Evolutionary conservation across 2,888 invertebrate species (phyloP).

Genomic region (Stictocephala bisonia): DNA sequence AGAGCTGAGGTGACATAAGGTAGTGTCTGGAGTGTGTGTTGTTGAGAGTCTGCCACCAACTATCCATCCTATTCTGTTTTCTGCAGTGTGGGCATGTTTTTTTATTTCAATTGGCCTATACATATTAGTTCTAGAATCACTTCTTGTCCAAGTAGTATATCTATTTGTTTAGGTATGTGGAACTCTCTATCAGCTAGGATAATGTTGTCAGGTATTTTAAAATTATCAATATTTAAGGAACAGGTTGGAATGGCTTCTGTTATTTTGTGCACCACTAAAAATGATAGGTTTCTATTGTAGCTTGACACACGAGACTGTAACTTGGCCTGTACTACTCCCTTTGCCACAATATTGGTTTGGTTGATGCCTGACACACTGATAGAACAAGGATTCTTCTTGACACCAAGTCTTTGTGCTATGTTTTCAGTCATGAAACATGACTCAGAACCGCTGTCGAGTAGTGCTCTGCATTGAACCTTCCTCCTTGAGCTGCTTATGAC

Average conservation of each 20-base stretch:
- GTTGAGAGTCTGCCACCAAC: constrained; percentile 36
- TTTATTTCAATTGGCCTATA: constrained; percentile 34
- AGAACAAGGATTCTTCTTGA: constrained; percentile 30
- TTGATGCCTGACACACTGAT: constrained; percentile 47
- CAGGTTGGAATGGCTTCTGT: constrained; percentile 52
- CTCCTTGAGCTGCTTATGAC: constrained; percentile 46
- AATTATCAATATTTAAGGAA: constrained; percentile 37
- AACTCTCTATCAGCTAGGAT: constrained; percentile 53
- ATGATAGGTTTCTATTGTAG: constrained; percentile 47
- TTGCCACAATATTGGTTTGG: constrained; percentile 19
- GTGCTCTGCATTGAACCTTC: constrained; percentile 48
- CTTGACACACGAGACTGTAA: constrained; percentile 44
- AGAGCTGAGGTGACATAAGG: background rate
- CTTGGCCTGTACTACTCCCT: background rate
- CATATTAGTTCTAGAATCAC: constrained; percentile 51
- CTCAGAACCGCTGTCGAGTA: constrained; percentile 55
- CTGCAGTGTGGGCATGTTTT: constrained; percentile 33
- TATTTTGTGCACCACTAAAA: constrained; percentile 52
- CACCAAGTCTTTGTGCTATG: constrained; percentile 22
- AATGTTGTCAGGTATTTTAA: constrained; percentile 52
- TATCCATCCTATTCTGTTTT: constrained; percentile 54
- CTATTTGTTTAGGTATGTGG: constrained; percentile 48
- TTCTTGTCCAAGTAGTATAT: constrained; percentile 54
- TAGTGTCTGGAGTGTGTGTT: background rate
- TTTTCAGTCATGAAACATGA: constrained; percentile 51